A percentile compares a stretch with the other conserved stretches of the same genome.
These are phyloP conservation scores for Stegodyphus mimosarum DNA, from an alignment of 1,140 invertebrate genomes.

Conservation along the genomic window DNA sequence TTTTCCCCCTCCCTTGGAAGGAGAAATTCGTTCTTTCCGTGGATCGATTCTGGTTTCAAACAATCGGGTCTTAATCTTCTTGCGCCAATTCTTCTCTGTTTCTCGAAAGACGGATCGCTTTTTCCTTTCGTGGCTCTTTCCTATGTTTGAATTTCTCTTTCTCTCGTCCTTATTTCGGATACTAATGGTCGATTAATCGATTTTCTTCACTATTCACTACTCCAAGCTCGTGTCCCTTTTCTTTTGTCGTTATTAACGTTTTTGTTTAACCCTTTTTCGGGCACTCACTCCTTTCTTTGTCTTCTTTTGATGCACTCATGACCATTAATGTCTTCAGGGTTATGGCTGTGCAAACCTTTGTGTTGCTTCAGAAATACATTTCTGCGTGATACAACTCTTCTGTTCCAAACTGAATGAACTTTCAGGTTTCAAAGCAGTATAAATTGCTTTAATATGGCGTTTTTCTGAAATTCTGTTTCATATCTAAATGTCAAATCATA, in stretches of 20 bases:
- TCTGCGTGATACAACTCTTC: too few relatives aligned
- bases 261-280: not conserved
- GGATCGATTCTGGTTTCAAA: conserved; percentile 57
- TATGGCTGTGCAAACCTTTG: too few relatives aligned
- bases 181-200: conserved; percentile 51
- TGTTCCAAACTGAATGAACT: too few relatives aligned
- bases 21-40: conserved; percentile 41
- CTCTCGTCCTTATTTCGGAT: conserved; percentile 42
- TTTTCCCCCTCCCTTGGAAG: not conserved
- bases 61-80: conserved; percentile 60
- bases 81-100: conserved; percentile 57
- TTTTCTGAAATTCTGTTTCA: too few relatives aligned
- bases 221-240: not conserved
- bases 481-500: too few relatives aligned
- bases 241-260: not conserved
- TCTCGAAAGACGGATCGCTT: conserved; percentile 42
- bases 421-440: too few relatives aligned
- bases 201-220: conserved; percentile 36
- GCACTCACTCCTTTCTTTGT: too few relatives aligned
- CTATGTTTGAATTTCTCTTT: conserved; percentile 54
- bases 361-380: too few relatives aligned
- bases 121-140: conserved; percentile 23
- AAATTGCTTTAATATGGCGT: too few relatives aligned
- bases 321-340: too few relatives aligned
- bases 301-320: too few relatives aligned